Evolutionary conservation across 1,140 invertebrate species (phyloP), one percentile per base, ranked within the genome.

Genomic region (Drosophila athabasca): DNA sequence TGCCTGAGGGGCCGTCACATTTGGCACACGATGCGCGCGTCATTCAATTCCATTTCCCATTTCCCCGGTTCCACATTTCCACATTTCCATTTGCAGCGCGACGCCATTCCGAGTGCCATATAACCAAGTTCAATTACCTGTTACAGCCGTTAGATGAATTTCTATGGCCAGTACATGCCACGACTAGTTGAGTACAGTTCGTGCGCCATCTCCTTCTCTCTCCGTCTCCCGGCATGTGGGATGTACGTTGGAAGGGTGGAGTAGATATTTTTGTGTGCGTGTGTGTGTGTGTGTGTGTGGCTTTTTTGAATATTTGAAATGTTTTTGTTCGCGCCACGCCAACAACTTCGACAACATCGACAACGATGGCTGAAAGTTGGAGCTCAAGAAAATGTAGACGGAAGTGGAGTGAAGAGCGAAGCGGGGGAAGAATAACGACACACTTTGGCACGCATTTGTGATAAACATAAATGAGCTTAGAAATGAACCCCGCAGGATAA

Each of bases 391-490:
- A 26, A 26, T 26, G 24, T 26, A 26, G 4, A 35, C 46, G 45
- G 17, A 31, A 41, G 35, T 13, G 31, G 13, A 22, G 45, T 31
- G 64, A 43, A 39, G 9, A 31, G 48, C 39, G 41, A 13, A 39
- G 6, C 58, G 39, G 59, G 66, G 58, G 43, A 83, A 88, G 83
- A 88, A 88, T 88, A 88, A 88, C 83, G 83, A 83, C 83, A 88
- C 83, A 88, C 83, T 88, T 88, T 88, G 83, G 90, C 90, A 91
- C 90, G 90, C 85, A 91, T 91, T 90, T 91, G 87, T 90, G 84
- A 91, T 91, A 91, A 91, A 91, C 90, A 91, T 91, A 91, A 91
- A 91, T 91, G 90, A 85, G 90, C 90, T 91, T 91, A 91, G 87
- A 91, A 91, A 91, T 91, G 90, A 90, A 89, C 83, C 87, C 87